These are phyloP conservation scores for Andrena cerasifolii DNA, from an alignment of 1,140 invertebrate species.

Conservation along the genomic window DNA sequence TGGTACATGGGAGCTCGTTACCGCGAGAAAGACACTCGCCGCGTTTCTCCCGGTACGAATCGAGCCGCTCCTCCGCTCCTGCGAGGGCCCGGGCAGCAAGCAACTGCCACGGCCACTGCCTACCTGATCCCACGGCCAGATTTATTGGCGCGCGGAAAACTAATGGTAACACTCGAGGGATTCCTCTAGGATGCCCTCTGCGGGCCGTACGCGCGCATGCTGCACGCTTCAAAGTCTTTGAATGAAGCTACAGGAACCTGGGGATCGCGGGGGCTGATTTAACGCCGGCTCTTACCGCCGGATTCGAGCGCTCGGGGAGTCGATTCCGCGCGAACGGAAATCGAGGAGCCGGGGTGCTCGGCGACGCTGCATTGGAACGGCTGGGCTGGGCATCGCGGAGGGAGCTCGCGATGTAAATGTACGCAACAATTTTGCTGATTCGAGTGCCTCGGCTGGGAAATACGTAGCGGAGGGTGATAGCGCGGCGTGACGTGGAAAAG, in stretches of 20 bases:
- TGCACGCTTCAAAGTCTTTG: not conserved
- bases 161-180: constrained; percentile 70
- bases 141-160: constrained; percentile 73
- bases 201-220: not conserved
- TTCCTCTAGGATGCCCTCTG: constrained; percentile 21
- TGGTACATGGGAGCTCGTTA: constrained; percentile 80
- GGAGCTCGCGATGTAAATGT: not conserved
- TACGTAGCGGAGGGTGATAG: not conserved
- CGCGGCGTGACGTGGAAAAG: not conserved
- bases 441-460: not conserved
- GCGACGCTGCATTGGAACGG: too few relatives aligned
- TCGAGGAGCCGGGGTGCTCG: too few relatives aligned
- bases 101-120: constrained; percentile 67
- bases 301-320: not conserved
- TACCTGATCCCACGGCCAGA: constrained; percentile 72
- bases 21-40: constrained; percentile 55
- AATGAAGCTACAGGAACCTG: not conserved
- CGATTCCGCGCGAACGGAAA: too few relatives aligned
- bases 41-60: constrained; percentile 33
- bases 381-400: not conserved
- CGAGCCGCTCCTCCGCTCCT: constrained; percentile 49
- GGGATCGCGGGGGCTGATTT: not conserved
- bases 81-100: constrained; percentile 64
- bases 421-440: too few relatives aligned
- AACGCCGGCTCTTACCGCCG: too few relatives aligned